Conservation (phyloP, 2,113 vertebrate genomes). For the Nothoprocta perdicaria region DNA sequence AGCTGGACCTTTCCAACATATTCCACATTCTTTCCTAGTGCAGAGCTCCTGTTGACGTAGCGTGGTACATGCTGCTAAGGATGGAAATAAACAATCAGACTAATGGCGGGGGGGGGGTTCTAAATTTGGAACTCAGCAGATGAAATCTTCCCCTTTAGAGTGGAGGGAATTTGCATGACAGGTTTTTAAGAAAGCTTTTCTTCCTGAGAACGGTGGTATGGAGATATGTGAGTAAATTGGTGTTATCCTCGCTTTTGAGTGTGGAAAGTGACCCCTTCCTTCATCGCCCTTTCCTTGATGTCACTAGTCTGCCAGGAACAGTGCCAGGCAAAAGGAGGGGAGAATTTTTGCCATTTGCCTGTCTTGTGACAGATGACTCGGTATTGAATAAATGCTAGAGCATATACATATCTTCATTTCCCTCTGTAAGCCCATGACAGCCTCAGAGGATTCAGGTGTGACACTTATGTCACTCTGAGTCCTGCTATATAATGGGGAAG, state of each 20-base stretch:
- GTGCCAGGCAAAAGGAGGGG: background rate
- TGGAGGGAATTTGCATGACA: background rate
- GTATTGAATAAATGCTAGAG: background rate
- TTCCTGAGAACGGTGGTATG: background rate
- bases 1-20: conserved; percentile 9
- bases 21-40: conserved; percentile 28
- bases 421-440: background rate
- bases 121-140: conserved; percentile 57
- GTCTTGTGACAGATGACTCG: background rate
- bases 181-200: background rate
- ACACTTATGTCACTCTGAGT: background rate
- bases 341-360: background rate
- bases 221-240: background rate
- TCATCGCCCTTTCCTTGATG: background rate
- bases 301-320: background rate
- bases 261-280: background rate
- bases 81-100: conserved; percentile 58
- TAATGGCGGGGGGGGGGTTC: background rate
- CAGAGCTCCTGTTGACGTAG: conserved; percentile 41
- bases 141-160: conserved; percentile 18
- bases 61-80: background rate
- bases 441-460: background rate
- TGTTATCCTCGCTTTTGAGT: background rate
- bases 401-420: background rate
- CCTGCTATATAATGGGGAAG: background rate